Base-by-base conservation (phyloP, 2,888 invertebrate genomes). In the Cerceris rybyensis region DNA sequence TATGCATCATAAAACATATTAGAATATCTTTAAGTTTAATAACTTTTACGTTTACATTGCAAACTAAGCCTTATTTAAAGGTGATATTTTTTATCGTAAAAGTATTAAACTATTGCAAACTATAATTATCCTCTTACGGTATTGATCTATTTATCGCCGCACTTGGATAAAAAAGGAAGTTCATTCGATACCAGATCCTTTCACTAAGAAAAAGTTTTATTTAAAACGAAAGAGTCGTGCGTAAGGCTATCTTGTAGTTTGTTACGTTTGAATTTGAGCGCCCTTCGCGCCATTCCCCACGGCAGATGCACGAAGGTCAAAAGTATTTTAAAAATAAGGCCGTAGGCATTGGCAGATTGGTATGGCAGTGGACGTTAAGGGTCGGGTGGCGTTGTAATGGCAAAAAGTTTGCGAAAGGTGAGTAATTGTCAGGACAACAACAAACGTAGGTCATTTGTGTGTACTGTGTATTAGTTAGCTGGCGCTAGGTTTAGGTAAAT, bases 381-480 rank as follows among this genome's bases (percentile, higher is more conserved):
- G 95, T 95, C 95, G 95, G 95, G 95, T 95, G 95, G 95, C 95
- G 95, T 95, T 95, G 95, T 95, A 95, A 96, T 95, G 95, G 95
- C 95, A 95, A 95, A 95, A 95, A 93, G 94, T 95, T 95, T 94
- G 94, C 95, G 94, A 95, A 95, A 95, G 96, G 96, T 96, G 94
- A 96, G 96, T 95, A 91, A 87, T 85, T 77, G 74, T 80, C 70
- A 66, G 59, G 63, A 78, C 71, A 72, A 69, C 78, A 75, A 71
- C 59, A 74, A 79, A 72, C 63, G 59, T 43, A 68, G 68, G 57
- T 68, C 14, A 57, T 74, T 74, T 50, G 75, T 76, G 80, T 73
- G 70, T 55, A 77, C 60, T 67, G 74, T 74, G 69, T 63, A 76
- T 70, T 78, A 80, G 83, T 75, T 75, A 74, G 69, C 54, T 71